Evolutionary conservation across 2,888 invertebrate genomes (phyloP), one percentile per base, ranked within the genome.

Genomic region (Lycia hirtaria): DNA sequence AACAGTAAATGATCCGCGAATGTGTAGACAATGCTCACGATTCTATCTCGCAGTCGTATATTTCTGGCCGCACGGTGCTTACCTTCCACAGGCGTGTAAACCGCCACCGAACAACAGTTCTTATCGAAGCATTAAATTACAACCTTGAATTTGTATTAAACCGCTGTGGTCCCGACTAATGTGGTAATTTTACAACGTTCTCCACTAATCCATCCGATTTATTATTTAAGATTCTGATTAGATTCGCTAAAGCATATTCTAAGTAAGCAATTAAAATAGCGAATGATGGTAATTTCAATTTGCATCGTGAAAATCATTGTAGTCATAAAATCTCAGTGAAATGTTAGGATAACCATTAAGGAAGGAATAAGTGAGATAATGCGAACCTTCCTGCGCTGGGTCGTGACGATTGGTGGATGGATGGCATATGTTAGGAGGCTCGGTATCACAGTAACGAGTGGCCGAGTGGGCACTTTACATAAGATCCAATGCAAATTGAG

Each of bases 401-500:
- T 83, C 83, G 82, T 86, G 84, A 83, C 83, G 78, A 81, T 81
- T 78, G 74, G 71, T 69, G 61, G 72, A 67, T 62, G 59, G 55
- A 61, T 64, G 69, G 63, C 67, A 72, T 74, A 78, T 73, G 76
- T 75, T 67, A 66, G 71, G 74, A 67, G 69, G 62, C 69, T 63
- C 68, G 70, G 65, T 75, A 76, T 73, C 75, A 73, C 77, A 74
- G 77, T 84, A 85, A 85, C 84, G 81, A 87, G 81, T 78, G 69
- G 67, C 68, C 73, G 75, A 82, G 81, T 80, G 80, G 80, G 81
- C 78, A 82, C 78, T 83, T 83, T 84, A 85, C 83, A 85, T 81
- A 85, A n/a, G 82, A 85, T 86, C 77, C 78, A 79, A 88, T 87
- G 86, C 84, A 86, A 88, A 87, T 87, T 79, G 80, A 80, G 80